Base-by-base conservation (phyloP, 2,797 vertebrate genomes). In the Valencia hispanica region DNA sequence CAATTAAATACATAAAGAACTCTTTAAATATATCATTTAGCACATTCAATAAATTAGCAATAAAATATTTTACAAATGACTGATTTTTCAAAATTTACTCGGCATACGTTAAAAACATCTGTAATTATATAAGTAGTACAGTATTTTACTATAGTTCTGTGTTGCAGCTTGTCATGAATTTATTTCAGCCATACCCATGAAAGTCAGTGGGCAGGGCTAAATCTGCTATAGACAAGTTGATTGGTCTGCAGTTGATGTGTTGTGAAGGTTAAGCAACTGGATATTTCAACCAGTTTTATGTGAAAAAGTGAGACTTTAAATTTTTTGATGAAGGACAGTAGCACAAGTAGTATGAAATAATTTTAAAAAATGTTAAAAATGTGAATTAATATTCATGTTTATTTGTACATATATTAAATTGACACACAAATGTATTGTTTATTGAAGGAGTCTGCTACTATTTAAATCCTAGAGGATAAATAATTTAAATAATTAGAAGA, bases 321-420 rank as follows among this genome's bases (percentile, higher is more conserved):
- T 55, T 55, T n/a, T 15, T 2, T 25, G 0, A 11, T 51, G 18
- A 51, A 51, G 48, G 50, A 25, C 48, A 20, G 48, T 18, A 25
- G 50, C 50, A 25, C 20, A 51, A 22, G 10, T 25, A n/a, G 22
- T n/a, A 20, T n/a, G 22, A 53, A 53, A 53, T 53, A 25, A 53
- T 53, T 51, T 53, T 1, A 75, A 53, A n/a, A 78, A 84, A 69
- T 15, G 30, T 14, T 57, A 63, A n/a, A 17, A 43, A 68, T 43
- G 8, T 45, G n/a, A n/a, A 17, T n/a, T 0, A 1, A 43, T 15
- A 6, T 41, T 66, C 22, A 22, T 0, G 3, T 43, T 43, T n/a
- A 43, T 14, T n/a, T 41, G 36, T n/a, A 39, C 0, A 36, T 39
- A 41, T 14, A 68, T 15, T 65, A 27, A 43, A n/a, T 8, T 17